Conservation (phyloP, 2,888 invertebrate species). For the Mythimna ferrago region DNA sequence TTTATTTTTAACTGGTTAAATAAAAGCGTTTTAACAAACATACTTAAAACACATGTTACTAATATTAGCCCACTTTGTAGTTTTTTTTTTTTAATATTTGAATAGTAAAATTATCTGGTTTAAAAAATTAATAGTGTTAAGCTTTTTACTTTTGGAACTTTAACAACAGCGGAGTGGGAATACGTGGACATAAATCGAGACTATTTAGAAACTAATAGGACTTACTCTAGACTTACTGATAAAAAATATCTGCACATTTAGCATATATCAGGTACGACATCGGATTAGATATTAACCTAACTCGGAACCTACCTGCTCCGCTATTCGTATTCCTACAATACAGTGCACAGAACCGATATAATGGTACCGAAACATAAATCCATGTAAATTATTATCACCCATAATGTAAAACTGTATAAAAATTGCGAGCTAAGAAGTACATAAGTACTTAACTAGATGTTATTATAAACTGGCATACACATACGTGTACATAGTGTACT, state of each 20-base stretch:
- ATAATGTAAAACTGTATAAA: background rate
- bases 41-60: slow-evolving; percentile 9
- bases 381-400: background rate
- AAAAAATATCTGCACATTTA: too few species aligned
- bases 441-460: background rate
- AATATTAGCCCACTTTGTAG: background rate
- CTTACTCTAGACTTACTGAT: background rate
- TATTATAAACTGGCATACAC: background rate
- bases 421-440: background rate
- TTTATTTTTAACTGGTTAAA: background rate
- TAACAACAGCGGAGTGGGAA: background rate
- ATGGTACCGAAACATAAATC: background rate
- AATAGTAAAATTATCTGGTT: background rate
- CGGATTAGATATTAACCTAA: background rate
- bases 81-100: background rate
- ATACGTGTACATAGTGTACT: background rate
- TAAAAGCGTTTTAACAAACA: slow-evolving; percentile 5
- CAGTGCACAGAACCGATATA: background rate
- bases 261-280: background rate
- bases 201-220: background rate
- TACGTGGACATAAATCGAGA: background rate
- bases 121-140: background rate
- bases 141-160: background rate
- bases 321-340: background rate
- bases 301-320: background rate